phyloP scores from a whole-genome alignment of 2,888 invertebrate species.

The Cheilosia grossa region DNA sequence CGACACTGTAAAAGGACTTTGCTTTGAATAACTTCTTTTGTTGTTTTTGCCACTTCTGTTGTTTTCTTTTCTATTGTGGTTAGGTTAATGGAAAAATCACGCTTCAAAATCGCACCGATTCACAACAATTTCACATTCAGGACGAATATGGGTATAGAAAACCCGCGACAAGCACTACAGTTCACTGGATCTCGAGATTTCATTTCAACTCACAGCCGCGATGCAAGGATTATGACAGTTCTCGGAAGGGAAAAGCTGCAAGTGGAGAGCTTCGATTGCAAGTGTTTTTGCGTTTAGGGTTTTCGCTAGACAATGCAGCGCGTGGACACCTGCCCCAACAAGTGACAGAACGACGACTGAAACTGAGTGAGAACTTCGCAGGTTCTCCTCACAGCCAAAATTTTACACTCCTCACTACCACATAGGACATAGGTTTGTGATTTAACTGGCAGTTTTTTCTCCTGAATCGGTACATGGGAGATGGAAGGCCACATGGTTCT shows the following conservation, averaged over 20 bases:
- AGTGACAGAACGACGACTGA: slow-evolving; percentile 53
- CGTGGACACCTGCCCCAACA: slow-evolving; percentile 32
- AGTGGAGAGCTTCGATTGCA: slow-evolving; percentile 51
- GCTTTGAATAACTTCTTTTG: slow-evolving; percentile 23
- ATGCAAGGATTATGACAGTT: slow-evolving; percentile 54
- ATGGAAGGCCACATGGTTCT: slow-evolving; percentile 33
- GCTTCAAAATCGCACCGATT: neutral
- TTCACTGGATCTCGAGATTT: slow-evolving; percentile 29
- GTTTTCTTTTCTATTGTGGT: neutral
- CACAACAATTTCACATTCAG: too few species aligned
- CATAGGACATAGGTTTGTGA: neutral
- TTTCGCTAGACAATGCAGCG: slow-evolving; percentile 11
- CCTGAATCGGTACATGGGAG: slow-evolving; percentile 19
- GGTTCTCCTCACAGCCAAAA: slow-evolving; percentile 40
- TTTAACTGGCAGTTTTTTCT: neutral
- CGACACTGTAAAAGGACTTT: slow-evolving; percentile 29
- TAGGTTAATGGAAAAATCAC: slow-evolving; percentile 4
- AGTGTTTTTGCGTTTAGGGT: slow-evolving; percentile 8
- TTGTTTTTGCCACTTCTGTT: slow-evolving; percentile 20
- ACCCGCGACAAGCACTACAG: slow-evolving; percentile 16
- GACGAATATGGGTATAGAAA: too few species aligned
- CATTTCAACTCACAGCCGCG: slow-evolving; percentile 9
- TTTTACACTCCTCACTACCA: slow-evolving; percentile 1
- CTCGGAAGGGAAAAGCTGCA: slow-evolving; percentile 47
- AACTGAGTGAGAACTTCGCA: slow-evolving; percentile 39